A percentile compares a stretch with the other conserved stretches of the same genome.
These are phyloP conservation scores for Serinus canaria DNA, from an alignment of 2,113 vertebrate species.

Conservation along the genomic window DNA sequence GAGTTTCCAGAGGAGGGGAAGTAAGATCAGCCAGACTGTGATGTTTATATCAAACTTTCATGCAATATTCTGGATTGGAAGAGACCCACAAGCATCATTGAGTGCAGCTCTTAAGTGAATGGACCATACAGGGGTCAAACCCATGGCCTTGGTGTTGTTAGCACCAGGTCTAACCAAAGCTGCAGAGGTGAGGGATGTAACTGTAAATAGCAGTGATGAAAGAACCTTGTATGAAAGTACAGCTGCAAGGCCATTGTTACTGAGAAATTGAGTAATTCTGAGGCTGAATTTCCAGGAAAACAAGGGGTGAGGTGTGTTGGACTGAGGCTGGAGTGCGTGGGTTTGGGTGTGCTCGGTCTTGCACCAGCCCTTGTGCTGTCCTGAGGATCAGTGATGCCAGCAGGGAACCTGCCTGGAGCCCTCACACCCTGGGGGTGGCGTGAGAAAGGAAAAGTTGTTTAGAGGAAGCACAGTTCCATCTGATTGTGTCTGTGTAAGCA, in stretches of 20 bases:
- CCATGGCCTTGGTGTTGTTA: too few species aligned
- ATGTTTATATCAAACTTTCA: background rate
- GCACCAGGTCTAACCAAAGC: background rate
- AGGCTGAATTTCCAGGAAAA: background rate
- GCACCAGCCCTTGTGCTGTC: background rate
- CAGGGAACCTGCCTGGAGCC: background rate
- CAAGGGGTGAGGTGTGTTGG: background rate
- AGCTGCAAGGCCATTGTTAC: background rate
- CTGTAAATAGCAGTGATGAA: background rate
- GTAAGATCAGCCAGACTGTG: background rate
- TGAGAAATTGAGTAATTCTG: background rate
- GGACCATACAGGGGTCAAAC: background rate
- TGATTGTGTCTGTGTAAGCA: background rate
- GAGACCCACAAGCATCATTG: background rate
- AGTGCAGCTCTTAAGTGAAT: background rate
- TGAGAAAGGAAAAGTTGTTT: background rate
- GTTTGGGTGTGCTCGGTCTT: background rate
- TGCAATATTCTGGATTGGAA: background rate
- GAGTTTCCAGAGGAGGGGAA: background rate
- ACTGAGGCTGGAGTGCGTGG: fast-evolving
- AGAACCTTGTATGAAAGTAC: background rate
- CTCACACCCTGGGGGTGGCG: background rate
- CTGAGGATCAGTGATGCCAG: fast-evolving
- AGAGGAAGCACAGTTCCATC: background rate
- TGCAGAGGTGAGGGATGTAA: background rate